Base-by-base conservation (phyloP, 2,888 invertebrate genomes). In the Muscina levida region DNA sequence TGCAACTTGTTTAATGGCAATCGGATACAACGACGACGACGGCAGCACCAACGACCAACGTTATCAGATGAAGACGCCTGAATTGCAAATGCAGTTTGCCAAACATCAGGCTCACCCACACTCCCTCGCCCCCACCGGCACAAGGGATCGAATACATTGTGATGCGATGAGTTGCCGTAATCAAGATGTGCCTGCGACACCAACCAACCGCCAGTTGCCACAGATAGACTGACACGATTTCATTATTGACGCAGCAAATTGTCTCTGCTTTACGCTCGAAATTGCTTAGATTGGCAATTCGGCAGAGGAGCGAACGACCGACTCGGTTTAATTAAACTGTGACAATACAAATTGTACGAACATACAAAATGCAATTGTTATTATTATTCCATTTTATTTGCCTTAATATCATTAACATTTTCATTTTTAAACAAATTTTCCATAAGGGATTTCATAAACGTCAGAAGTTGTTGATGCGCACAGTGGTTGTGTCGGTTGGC, bases 321-420 rank as follows among this genome's bases (percentile, higher is more conserved):
- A 65, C 48, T 68, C 39, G 26, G 62, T 77, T 59, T 71, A 80
- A 80, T 77, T 80, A 77, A 77, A 76, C 37, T 57, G 66, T 56
- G 44, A 72, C 66, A 71, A 24, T 42, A 42, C 39, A 71, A 65
- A 76, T n/a, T 57, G 72, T 68, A 51, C 42, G 31, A 68, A 48
- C 65, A 13, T 42, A 68, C 39, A 42, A 79, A 76, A 76, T 59
- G 37, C 65, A 71, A 80, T 80, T 80, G 72, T 80, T 80, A 80
- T 80, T 68, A 66, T 80, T 71, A 77, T 77, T 68, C 66, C 53
- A 59, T 66, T 51, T 73, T 77, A 62, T 73, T 77, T 73, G 51
- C 42, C 73, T 66, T 57, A 71, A 73, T 77, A 66, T 71, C 73
- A 77, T 74, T 74, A 74, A 74, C 73, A 80, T 80, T 77, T 77